phyloP scores from a whole-genome alignment of 2,113 vertebrate species.

The Helogale parvula region DNA sequence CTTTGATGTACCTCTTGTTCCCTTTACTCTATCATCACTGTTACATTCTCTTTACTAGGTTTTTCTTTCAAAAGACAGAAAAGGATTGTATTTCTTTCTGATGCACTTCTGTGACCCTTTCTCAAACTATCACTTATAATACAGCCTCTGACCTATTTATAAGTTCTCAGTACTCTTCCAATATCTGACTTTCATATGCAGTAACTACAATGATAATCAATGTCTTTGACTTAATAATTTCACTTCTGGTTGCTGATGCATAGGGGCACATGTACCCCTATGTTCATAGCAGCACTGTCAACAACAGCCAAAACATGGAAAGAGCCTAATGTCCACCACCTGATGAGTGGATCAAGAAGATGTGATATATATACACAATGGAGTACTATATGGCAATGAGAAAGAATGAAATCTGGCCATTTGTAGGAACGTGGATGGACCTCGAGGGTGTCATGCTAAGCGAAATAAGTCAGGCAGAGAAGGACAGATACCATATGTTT shows the following conservation, averaged over 20 bases:
- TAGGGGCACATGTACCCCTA: no score
- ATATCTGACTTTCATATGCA: not conserved
- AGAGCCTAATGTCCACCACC: no score
- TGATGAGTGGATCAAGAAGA: no score
- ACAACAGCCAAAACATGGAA: no score
- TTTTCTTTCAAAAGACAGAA: not conserved
- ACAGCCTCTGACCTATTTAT: constrained; percentile 11
- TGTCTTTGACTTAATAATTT: constrained; percentile 9
- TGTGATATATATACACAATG: no score
- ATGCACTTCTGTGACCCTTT: not conserved
- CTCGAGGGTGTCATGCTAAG: no score
- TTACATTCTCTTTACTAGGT: not conserved
- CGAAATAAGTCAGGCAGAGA: no score
- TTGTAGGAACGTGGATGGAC: no score
- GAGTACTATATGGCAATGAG: no score
- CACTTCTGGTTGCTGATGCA: not conserved
- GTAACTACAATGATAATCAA: not conserved
- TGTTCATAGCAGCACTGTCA: no score
- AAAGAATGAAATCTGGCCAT: no score
- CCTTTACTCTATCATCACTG: not conserved
- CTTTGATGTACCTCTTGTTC: not conserved
- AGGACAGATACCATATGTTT: no score
- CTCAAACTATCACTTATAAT: constrained; percentile 20
- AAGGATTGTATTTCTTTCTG: not conserved
- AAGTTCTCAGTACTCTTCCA: not conserved